Conservation (phyloP, 2,797 vertebrate species). For the Peromyscus nudipes region DNA sequence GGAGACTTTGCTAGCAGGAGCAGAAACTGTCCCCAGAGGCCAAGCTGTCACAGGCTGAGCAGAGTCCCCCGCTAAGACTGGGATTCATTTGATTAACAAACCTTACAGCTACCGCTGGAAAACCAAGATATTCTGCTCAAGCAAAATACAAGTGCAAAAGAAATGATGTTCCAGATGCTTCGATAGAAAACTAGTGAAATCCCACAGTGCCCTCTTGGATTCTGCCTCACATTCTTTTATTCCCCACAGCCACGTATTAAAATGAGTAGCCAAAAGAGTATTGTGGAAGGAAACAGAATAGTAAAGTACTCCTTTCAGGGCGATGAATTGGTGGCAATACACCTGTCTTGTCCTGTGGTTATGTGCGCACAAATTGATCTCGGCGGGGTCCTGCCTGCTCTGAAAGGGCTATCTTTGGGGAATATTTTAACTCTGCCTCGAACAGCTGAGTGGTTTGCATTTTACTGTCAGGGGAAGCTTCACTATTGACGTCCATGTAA, state of each 20-base stretch:
- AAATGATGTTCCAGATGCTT: not conserved
- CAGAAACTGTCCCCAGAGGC: not conserved
- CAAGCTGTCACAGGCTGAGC: not conserved
- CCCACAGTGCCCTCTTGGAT: not conserved
- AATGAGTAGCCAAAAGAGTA: constrained; percentile 18
- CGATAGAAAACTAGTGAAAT: not conserved
- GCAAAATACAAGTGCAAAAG: constrained; percentile 43
- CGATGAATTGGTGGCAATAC: not conserved
- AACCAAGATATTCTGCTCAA: not conserved
- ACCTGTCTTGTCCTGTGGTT: constrained; percentile 36
- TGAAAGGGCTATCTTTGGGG: constrained; percentile 41
- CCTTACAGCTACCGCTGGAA: constrained; percentile 5
- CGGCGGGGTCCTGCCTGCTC: constrained; percentile 42
- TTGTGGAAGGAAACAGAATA: constrained; percentile 31
- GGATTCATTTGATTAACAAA: constrained; percentile 80
- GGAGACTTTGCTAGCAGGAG: not conserved
- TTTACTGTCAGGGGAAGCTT: constrained; percentile 3
- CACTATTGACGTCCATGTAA: constrained; percentile 26
- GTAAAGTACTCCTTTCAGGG: constrained; percentile 21
- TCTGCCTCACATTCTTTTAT: constrained; percentile 14
- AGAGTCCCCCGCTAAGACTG: constrained; percentile 2
- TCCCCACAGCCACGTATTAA: constrained; percentile 37
- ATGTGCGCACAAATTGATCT: constrained; percentile 42
- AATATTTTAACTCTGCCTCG: constrained; percentile 66
- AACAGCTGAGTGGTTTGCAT: constrained; percentile 58